Conservation (phyloP, 1,140 invertebrate species). For the Oryzaephilus surinamensis region DNA sequence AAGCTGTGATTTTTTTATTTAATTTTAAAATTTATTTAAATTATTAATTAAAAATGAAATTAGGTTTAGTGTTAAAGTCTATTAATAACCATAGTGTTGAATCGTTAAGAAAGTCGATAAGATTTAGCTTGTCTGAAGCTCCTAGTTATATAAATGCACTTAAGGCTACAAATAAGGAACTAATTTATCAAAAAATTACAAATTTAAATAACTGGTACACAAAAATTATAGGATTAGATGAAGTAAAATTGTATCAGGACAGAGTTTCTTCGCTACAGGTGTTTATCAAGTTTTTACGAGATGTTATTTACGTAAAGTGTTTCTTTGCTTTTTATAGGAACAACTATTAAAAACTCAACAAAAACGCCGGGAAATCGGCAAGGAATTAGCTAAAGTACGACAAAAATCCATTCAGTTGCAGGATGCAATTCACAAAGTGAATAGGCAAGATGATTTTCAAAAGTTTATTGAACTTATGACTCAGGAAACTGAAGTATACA, state of each 20-base stretch:
- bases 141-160: too few relatives aligned
- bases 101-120: too few relatives aligned
- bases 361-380: constrained; percentile 26
- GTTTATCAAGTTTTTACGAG: constrained; percentile 1
- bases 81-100: too few relatives aligned
- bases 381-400: constrained; percentile 23
- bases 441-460: constrained; percentile 28
- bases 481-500: constrained; percentile 32
- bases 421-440: constrained; percentile 31
- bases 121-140: too few relatives aligned
- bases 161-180: too few relatives aligned
- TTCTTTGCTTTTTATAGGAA: constrained; percentile 14
- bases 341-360: constrained; percentile 27
- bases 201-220: constrained; percentile 38
- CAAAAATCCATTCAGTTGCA: constrained; percentile 29
- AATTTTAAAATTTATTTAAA: too few relatives aligned
- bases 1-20: too few relatives aligned
- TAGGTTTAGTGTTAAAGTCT: too few relatives aligned
- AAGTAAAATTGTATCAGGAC: constrained; percentile 38
- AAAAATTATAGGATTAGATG: constrained; percentile 37
- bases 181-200: constrained; percentile 25
- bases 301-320: background rate
- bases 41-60: too few relatives aligned
- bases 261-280: constrained; percentile 36
- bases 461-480: constrained; percentile 29